Evolutionary conservation across 1,140 invertebrate genomes (phyloP), one percentile per base, ranked within the genome.

Genomic region (Aricia agestis): DNA sequence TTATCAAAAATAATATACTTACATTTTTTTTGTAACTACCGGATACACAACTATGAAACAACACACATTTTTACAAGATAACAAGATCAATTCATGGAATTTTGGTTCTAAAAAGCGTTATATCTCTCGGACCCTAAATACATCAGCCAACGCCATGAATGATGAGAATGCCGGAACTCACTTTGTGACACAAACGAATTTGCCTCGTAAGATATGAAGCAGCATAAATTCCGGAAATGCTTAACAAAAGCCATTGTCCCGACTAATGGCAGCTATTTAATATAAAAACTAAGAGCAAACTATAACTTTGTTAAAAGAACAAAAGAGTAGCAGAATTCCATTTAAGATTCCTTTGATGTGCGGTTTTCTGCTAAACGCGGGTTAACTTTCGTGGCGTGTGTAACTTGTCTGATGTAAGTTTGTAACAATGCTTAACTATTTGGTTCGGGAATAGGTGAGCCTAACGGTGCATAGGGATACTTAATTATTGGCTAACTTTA

Each of bases 241-340:
- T 10, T 58, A 68, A 68, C 67, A 52, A 68, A 68, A 68, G 67
- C 45, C 52, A 68, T 69, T 69, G 68, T 69, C 11, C 19, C 58
- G 58, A 15, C 58, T 59, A 59, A 17, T 59, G 58, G n/a, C 58
- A 25, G 17, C 61, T 70, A 63, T 61, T 63, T 70, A 70, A 70
- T 70, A 63, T 63, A 70, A 70, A 61, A 70, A 70, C 36, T 63
- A 3, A 18, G 58, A 58, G 59, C 42, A 63, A 70, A 70, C 68
- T 70, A 70, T 70, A 63, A 70, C 58, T 70, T 70, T 65, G 68
- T 52, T 63, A 31, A 63, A 19, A 42, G 59, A 70, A 70, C 68
- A 70, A 70, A 70, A 65, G 68, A 65, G 32, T 63, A 41, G 42
- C 32, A 61, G 36, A 70, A 70, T 70, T 70, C 42, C 59, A 70